phyloP scores from a whole-genome alignment of 2,888 invertebrate species.

The Ashinkailepas kermadecensis region DNA sequence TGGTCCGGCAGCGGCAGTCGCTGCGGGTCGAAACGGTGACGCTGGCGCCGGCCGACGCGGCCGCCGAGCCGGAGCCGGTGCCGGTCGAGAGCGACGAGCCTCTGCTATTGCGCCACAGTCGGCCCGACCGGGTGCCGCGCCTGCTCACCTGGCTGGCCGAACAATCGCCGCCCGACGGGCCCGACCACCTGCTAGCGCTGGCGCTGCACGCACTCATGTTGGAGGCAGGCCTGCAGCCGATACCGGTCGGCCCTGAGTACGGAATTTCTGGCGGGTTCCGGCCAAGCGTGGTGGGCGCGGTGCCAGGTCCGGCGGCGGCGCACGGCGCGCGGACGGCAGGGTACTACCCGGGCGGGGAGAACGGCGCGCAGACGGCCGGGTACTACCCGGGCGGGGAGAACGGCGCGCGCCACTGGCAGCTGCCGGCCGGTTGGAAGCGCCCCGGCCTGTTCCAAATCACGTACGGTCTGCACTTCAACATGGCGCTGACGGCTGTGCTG shows the following conservation, averaged over 20 bases:
- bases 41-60: not conserved
- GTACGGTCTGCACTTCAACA: conserved; percentile 15
- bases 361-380: not conserved
- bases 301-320: not conserved
- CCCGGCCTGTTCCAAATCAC: conserved; percentile 14
- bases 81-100: not conserved
- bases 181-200: conserved; percentile 3
- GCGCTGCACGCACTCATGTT: conserved; percentile 22
- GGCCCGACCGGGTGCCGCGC: conserved; percentile 1
- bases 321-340: not conserved
- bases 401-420: not conserved
- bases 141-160: conserved; percentile 22
- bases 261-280: not conserved
- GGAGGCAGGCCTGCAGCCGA: conserved; percentile 20
- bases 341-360: not conserved
- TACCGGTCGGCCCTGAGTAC: not conserved
- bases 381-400: not conserved
- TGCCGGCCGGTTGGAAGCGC: conserved; percentile 10
- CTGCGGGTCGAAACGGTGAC: not conserved
- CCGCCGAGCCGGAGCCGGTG: not conserved
- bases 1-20: not conserved
- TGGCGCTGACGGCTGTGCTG: not conserved
- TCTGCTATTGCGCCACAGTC: not conserved
- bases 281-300: not conserved
- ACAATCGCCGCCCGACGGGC: not conserved